These are phyloP conservation scores for Sebastes baramenuke DNA, from an alignment of 2,797 vertebrate species.

Conservation along the genomic window DNA sequence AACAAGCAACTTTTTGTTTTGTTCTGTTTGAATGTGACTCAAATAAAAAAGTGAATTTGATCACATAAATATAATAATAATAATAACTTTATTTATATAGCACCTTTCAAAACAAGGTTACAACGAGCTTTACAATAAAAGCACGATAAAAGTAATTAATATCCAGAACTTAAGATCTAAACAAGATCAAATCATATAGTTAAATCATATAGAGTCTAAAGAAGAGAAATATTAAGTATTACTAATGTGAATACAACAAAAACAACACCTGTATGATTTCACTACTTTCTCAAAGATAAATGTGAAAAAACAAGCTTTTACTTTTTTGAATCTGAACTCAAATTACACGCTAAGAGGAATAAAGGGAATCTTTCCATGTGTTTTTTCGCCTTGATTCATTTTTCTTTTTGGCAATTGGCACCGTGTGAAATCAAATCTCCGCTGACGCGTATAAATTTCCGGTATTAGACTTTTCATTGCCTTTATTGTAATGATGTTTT, in stretches of 20 bases:
- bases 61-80: background rate
- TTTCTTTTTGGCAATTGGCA: slow-evolving; percentile 29
- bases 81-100: too few species aligned
- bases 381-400: slow-evolving; percentile 28
- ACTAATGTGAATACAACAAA: background rate
- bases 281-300: background rate
- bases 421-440: slow-evolving; percentile 51
- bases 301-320: background rate
- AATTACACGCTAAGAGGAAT: slow-evolving; percentile 5
- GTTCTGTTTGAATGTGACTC: background rate
- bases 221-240: background rate
- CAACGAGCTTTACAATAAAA: fast-evolving
- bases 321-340: background rate
- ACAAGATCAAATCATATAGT: too few species aligned
- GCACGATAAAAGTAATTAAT: too few species aligned
- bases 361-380: slow-evolving; percentile 22
- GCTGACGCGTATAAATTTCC: slow-evolving; percentile 50
- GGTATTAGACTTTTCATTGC: slow-evolving; percentile 57
- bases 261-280: background rate
- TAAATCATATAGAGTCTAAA: too few species aligned
- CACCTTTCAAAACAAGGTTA: too few species aligned
- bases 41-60: background rate
- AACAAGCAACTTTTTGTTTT: background rate
- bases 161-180: too few species aligned
- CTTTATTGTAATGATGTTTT: slow-evolving; percentile 57